These are phyloP conservation scores for Mechanitis mazaeus DNA, from an alignment of 2,888 invertebrate genomes.

Conservation along the genomic window DNA sequence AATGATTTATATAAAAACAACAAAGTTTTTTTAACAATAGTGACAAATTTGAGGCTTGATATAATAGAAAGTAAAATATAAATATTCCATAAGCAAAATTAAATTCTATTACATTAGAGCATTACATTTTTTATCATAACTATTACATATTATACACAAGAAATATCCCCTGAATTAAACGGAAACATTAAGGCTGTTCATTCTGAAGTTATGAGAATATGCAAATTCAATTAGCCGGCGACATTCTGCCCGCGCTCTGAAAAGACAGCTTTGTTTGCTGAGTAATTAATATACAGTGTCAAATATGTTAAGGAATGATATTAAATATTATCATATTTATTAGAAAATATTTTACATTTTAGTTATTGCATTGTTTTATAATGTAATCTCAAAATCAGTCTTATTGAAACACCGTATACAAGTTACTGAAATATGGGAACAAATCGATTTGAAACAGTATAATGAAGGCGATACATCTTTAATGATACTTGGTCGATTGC, in stretches of 20 bases:
- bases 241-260: slow-evolving; percentile 3
- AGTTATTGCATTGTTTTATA: no score
- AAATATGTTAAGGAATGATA: background rate
- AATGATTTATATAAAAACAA: no score
- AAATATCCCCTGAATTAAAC: slow-evolving; percentile 2
- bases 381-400: background rate
- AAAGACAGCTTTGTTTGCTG: slow-evolving; percentile 2
- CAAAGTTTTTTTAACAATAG: no score
- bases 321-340: no score
- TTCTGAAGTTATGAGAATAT: slow-evolving; percentile 16
- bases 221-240: slow-evolving; percentile 15
- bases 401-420: background rate
- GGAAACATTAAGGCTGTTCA: slow-evolving; percentile 12
- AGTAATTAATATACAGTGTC: slow-evolving; percentile 4
- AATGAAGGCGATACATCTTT: slow-evolving; percentile 8
- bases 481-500: slow-evolving; percentile 4
- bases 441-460: slow-evolving; percentile 5
- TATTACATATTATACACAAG: background rate
- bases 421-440: background rate
- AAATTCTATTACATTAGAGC: background rate
- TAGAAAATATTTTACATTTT: no score
- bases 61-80: no score
- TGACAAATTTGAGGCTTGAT: no score
- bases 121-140: background rate
- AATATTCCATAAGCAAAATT: no score